Evolutionary conservation across 2,888 invertebrate species (phyloP).

Genomic region (Epicampocera succincta): DNA sequence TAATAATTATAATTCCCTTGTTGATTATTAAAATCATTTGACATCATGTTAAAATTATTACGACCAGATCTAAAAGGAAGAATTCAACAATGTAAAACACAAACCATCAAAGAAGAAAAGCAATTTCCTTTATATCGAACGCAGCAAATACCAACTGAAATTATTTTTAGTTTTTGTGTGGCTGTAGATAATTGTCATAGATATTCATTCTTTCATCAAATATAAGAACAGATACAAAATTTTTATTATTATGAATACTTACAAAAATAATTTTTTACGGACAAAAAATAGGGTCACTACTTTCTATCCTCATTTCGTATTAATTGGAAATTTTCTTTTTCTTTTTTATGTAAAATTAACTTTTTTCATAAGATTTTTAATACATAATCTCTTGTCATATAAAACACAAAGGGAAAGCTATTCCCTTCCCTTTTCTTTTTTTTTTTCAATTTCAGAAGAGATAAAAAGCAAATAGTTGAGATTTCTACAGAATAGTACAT

Average conservation of each 20-base stretch:
- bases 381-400: too few relatives aligned
- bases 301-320: too few relatives aligned
- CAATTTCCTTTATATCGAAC: conserved; percentile 53
- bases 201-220: conserved; percentile 16
- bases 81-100: conserved; percentile 74
- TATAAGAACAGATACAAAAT: not conserved
- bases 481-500: too few relatives aligned
- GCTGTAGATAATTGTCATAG: not conserved
- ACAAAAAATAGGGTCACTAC: too few relatives aligned
- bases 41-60: conserved; percentile 82
- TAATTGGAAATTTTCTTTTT: too few relatives aligned
- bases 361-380: too few relatives aligned
- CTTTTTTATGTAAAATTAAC: too few relatives aligned
- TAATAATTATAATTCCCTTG: conserved; percentile 90
- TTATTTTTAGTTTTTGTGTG: conserved; percentile 46
- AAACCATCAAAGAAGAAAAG: conserved; percentile 72
- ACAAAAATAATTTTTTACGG: not conserved
- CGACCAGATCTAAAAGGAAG: conserved; percentile 81
- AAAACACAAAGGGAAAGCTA: too few relatives aligned
- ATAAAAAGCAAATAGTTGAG: too few relatives aligned
- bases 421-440: too few relatives aligned
- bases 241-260: conserved; percentile 2
- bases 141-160: conserved; percentile 65
- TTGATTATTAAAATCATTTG: conserved; percentile 82
- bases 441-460: too few relatives aligned